Base-by-base conservation (phyloP, 2,888 invertebrate species). In the Mycalesis mineus region DNA sequence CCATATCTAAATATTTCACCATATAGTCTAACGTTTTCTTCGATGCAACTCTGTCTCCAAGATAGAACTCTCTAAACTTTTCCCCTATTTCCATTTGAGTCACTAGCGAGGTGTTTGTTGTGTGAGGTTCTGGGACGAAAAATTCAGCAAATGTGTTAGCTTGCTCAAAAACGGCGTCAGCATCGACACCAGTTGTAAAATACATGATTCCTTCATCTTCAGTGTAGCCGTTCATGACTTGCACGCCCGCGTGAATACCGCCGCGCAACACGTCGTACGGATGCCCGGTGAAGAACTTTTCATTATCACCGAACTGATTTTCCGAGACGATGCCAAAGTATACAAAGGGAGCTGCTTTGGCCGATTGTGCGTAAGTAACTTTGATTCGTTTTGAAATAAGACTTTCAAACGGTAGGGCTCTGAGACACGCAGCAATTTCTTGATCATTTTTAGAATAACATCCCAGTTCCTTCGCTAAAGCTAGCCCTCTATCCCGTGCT, bases 201-300 rank as follows among this genome's bases (percentile, higher is more conserved):
- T 33, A 50, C 33, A 73, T 41, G 0, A 74, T n/a, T 13, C 95
- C 95, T 81, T 95, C 95, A 45, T 94, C 91, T 0, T 91, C 88
- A 14, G 92, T 94, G 2, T 92, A 75, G 6, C 95, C 95, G 11
- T 92, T 84, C 74, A 95, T 92, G 75, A 94, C 91, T 0, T 94
- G 94, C 0, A 93, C 84, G n/a, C 67, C 75, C 47, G 75, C 69
- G 36, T 91, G 80, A 13, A 82, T 82, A 13, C 92, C 91, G 14
- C 82, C 74, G 60, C 83, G 78, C 8, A 85, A 63, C 14, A 74
- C 72, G 37, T 91, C 80, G 31, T 64, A 53, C 1, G 72, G 51
- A 14, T 76, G 66, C n/a, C 72, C 75, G 13, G 66, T 64, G 60
- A 72, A 79, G 64, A 74, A 81, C 45, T 68, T 68, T 54, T 80